Evolutionary conservation across 2,888 invertebrate genomes (phyloP).

Genomic region (Augiades crinisus): DNA sequence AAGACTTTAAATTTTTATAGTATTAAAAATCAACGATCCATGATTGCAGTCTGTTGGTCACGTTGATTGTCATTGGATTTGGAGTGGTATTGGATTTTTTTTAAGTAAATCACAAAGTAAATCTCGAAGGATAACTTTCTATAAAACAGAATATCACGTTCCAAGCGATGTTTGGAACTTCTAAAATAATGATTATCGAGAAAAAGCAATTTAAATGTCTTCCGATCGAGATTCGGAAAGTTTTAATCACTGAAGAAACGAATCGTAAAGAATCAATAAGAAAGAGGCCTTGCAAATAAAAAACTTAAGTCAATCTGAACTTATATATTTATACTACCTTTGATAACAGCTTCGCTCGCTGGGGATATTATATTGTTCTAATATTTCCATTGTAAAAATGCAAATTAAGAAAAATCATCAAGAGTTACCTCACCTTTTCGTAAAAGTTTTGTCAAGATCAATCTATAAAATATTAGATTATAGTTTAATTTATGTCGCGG

Average conservation of each 20-base stretch:
- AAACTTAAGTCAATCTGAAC: background rate
- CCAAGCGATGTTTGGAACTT: background rate
- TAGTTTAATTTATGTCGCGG: too few species aligned
- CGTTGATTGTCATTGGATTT: too few species aligned
- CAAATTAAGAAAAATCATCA: too few species aligned
- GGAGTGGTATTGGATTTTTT: background rate
- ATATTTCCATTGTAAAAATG: background rate
- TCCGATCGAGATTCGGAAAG: background rate
- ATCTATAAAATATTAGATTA: too few species aligned
- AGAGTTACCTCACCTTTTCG: too few species aligned
- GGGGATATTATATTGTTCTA: background rate
- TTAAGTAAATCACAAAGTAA: too few species aligned
- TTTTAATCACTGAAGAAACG: background rate
- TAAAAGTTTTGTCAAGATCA: too few species aligned
- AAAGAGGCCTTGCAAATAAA: background rate
- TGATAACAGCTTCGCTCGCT: background rate
- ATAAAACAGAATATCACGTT: background rate
- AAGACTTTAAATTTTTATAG: too few species aligned
- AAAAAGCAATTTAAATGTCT: background rate
- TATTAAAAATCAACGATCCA: too few species aligned
- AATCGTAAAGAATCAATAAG: background rate
- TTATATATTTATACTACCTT: background rate
- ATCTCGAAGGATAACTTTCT: background rate
- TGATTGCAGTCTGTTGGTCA: too few species aligned
- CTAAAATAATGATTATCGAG: background rate